Conservation (phyloP, 2,888 invertebrate species). For the Mycogona germanica region DNA sequence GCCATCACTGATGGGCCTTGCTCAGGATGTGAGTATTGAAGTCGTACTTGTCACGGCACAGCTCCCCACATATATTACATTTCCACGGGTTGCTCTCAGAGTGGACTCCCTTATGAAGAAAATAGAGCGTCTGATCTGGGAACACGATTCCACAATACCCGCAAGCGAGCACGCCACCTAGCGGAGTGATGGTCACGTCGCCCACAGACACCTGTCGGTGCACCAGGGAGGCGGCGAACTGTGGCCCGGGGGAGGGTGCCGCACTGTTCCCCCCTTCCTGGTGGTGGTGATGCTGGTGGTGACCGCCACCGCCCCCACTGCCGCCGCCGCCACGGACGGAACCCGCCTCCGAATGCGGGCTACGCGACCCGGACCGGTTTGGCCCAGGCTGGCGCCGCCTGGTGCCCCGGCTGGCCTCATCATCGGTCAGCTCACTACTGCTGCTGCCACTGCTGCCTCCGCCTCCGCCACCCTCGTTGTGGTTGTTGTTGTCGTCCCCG, state of each 20-base stretch:
- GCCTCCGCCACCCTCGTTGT: background rate
- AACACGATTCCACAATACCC: constrained; percentile 87
- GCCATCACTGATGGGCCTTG: constrained; percentile 81
- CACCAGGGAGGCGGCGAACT: background rate
- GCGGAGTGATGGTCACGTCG: constrained; percentile 9
- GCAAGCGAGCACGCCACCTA: constrained; percentile 45
- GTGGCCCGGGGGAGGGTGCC: background rate
- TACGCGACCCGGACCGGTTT: constrained; percentile 7
- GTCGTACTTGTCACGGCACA: constrained; percentile 89
- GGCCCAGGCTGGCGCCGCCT: background rate
- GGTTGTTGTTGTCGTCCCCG: background rate
- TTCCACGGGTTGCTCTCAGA: constrained; percentile 95
- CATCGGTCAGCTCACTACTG: constrained; percentile 5
- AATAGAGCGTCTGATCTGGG: constrained; percentile 90
- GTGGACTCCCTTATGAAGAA: constrained; percentile 95
- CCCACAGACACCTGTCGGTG: constrained; percentile 10
- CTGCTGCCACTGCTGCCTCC: constrained; percentile 3
- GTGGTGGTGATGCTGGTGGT: background rate
- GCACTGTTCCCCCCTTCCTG: background rate
- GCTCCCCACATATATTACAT: constrained; percentile 94
- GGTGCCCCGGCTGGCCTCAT: constrained; percentile 6
- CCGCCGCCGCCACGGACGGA: background rate
- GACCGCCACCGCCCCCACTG: background rate
- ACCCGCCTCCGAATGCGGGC: constrained; percentile 11
- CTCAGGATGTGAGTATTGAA: constrained; percentile 92